Evolutionary conservation across 1,140 invertebrate species (phyloP).

Genomic region (Drosophila bipectinata): DNA sequence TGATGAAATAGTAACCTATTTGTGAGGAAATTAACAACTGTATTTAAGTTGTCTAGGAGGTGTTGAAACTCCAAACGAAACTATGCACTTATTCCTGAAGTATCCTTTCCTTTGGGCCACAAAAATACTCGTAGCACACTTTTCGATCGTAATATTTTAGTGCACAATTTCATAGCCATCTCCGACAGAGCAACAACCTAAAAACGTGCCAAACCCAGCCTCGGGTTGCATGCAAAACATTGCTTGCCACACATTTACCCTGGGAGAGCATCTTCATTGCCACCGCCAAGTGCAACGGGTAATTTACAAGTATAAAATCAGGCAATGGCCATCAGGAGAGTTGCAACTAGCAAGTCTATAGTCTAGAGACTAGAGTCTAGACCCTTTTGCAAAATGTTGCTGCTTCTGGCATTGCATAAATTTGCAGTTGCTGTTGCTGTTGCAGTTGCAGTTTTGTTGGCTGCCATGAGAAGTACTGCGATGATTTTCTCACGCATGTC

Average conservation of each 20-base stretch:
- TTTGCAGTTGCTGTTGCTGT: constrained; percentile 37
- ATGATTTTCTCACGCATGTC: constrained; percentile 81
- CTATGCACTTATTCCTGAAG: background rate
- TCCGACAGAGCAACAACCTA: constrained; percentile 25
- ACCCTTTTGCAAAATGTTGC: constrained; percentile 2
- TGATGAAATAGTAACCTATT: constrained; percentile 13
- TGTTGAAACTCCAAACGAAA: too few species aligned
- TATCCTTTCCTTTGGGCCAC: background rate
- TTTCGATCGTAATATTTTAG: constrained; percentile 29
- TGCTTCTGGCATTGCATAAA: constrained; percentile 66
- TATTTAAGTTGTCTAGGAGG: too few species aligned
- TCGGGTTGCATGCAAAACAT: constrained; percentile 22
- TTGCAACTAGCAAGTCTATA: background rate
- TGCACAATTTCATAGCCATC: constrained; percentile 29
- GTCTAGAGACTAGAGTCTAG: background rate
- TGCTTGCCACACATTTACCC: constrained; percentile 25
- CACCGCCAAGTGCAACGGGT: constrained; percentile 6
- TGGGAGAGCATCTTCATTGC: constrained; percentile 31
- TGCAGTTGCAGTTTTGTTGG: constrained; percentile 7
- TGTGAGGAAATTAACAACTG: constrained; percentile 1
- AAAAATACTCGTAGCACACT: constrained; percentile 1
- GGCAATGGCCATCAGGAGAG: constrained; percentile 31
- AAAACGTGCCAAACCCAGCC: constrained; percentile 34
- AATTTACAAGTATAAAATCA: constrained; percentile 46
- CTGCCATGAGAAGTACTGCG: constrained; percentile 72